Evolutionary conservation across 1,140 invertebrate genomes (phyloP).

Genomic region (Tetraneura akinire): DNA sequence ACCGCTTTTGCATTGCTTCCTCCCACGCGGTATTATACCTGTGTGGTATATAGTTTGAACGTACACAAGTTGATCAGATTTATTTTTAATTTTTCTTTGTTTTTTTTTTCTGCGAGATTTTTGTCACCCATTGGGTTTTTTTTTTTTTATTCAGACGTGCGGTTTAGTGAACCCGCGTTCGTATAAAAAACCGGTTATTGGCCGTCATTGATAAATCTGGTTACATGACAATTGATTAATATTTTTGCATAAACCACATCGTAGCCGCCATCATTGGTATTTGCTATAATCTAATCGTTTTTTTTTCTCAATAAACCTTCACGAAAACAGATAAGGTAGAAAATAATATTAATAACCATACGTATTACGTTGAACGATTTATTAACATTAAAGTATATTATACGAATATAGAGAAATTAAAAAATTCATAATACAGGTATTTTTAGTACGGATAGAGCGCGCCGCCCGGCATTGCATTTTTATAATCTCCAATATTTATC

Average conservation of each 20-base stretch:
- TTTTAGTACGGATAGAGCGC: too few relatives aligned
- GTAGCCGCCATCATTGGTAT: conserved; percentile 44
- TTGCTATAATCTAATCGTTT: neutral
- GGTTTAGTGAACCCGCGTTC: conserved; percentile 33
- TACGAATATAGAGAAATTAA: too few relatives aligned
- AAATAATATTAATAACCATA: too few relatives aligned
- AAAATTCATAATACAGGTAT: too few relatives aligned
- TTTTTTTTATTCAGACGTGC: neutral
- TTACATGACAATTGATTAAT: conserved; percentile 50
- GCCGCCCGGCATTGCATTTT: too few relatives aligned
- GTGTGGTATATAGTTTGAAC: too few relatives aligned
- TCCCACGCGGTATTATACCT: too few relatives aligned
- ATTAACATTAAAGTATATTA: too few relatives aligned
- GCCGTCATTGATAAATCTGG: conserved; percentile 41
- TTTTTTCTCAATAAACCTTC: neutral
- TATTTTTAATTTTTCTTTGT: neutral
- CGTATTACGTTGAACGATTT: too few relatives aligned
- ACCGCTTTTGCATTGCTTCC: too few relatives aligned
- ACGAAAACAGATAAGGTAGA: too few relatives aligned
- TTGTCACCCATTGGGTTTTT: neutral
- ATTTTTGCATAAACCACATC: conserved; percentile 39
- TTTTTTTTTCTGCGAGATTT: neutral
- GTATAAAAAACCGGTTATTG: conserved; percentile 31
- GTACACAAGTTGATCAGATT: neutral
- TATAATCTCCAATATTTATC: too few relatives aligned